Conservation (phyloP, 2,797 vertebrate genomes). For the Centroberyx gerrardi region DNA sequence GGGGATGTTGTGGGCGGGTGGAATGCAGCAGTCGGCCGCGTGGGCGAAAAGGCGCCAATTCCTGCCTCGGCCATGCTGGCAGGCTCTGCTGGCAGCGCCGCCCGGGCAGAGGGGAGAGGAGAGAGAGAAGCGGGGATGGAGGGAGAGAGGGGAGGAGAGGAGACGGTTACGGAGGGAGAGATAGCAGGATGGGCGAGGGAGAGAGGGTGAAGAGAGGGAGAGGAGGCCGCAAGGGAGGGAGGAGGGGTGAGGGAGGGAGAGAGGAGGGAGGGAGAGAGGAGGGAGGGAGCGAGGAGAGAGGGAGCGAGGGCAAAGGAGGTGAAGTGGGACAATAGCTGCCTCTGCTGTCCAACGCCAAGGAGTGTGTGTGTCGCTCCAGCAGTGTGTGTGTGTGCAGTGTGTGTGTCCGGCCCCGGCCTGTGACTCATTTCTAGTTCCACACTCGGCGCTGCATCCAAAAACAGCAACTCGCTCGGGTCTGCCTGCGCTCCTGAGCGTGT, state of each 20-base stretch:
- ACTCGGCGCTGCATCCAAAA: not conserved
- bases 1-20: conserved; percentile 34
- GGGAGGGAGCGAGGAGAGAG: not conserved
- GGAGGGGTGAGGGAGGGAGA: conserved; percentile 1
- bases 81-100: conserved; percentile 18
- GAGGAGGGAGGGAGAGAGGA: not conserved
- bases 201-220: conserved; percentile 12
- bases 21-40: conserved; percentile 47
- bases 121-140: conserved; percentile 15
- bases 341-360: too few relatives aligned
- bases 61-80: conserved; percentile 27
- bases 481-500: not conserved
- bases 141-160: conserved; percentile 1
- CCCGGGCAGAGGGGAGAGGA: conserved; percentile 4
- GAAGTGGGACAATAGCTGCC: not conserved
- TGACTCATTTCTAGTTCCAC: not conserved
- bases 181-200: not conserved
- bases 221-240: not conserved
- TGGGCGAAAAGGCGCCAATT: conserved; percentile 41
- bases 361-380: not conserved
- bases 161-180: not conserved
- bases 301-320: not conserved
- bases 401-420: not conserved
- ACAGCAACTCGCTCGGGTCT: not conserved
- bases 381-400: not conserved